Evolutionary conservation across 2,797 vertebrate species (phyloP).

Genomic region (Salmo trutta): DNA sequence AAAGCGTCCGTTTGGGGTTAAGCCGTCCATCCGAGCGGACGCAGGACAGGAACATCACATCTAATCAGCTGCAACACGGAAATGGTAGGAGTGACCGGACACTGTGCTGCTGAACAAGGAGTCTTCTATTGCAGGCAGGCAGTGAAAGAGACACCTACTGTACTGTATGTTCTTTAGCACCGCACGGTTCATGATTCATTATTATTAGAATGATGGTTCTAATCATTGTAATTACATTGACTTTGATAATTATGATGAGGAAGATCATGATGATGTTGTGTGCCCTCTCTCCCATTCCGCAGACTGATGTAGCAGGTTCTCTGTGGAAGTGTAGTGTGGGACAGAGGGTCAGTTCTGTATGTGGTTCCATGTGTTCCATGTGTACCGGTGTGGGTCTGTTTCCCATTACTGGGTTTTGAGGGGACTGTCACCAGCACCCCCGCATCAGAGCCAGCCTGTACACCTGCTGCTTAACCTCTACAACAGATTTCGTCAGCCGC

Average conservation of each 20-base stretch:
- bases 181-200: neutral
- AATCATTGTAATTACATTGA: neutral
- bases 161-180: constrained; percentile 4
- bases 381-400: constrained; percentile 16
- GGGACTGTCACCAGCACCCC: constrained; percentile 19
- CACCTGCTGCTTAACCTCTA: neutral
- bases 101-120: constrained; percentile 1
- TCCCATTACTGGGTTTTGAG: constrained; percentile 25
- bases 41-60: constrained; percentile 24
- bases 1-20: constrained; percentile 7
- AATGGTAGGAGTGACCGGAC: neutral
- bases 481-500: neutral
- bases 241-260: neutral
- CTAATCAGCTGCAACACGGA: neutral
- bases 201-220: neutral
- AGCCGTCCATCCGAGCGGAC: neutral
- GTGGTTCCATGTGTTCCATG: constrained; percentile 9
- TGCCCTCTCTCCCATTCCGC: neutral
- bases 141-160: neutral
- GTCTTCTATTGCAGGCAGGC: constrained; percentile 17
- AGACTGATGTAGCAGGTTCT: neutral
- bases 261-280: constrained; percentile 12
- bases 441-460: neutral
- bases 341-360: neutral
- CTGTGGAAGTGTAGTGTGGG: constrained; percentile 4